Conservation (phyloP, 64 coral and sea anemone genomes). For the Cladopsammia gracilis region DNA sequence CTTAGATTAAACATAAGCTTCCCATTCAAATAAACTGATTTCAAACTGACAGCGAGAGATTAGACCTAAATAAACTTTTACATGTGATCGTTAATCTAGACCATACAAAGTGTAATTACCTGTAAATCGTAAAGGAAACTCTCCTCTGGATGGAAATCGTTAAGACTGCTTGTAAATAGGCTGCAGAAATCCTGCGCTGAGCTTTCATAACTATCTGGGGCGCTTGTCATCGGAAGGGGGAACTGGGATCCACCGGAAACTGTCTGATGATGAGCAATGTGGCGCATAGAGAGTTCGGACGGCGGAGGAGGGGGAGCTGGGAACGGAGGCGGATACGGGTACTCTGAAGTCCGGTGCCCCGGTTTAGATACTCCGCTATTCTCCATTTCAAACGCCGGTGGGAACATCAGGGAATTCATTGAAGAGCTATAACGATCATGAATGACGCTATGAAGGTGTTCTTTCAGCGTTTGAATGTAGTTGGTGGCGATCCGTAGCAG, state of each 20-base stretch:
- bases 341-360: not conserved
- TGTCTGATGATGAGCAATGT: not conserved
- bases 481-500: slow-evolving; percentile 55
- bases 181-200: not conserved
- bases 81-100: not conserved
- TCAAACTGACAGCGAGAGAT: too few species aligned
- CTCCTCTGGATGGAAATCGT: not conserved
- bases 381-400: not conserved
- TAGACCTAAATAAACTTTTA: too few species aligned
- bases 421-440: not conserved
- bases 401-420: not conserved
- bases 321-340: not conserved
- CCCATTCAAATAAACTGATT: too few species aligned
- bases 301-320: not conserved
- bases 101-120: not conserved
- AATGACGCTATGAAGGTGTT: not conserved
- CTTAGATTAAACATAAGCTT: too few species aligned
- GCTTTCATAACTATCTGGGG: not conserved
- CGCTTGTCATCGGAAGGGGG: not conserved
- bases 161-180: not conserved
- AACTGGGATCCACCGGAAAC: not conserved
- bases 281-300: not conserved
- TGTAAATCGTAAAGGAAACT: not conserved
- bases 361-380: not conserved
- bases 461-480: slow-evolving; percentile 58